phyloP scores from a whole-genome alignment of 2,888 invertebrate species.

The Venustoraphidia nigricollis region DNA sequence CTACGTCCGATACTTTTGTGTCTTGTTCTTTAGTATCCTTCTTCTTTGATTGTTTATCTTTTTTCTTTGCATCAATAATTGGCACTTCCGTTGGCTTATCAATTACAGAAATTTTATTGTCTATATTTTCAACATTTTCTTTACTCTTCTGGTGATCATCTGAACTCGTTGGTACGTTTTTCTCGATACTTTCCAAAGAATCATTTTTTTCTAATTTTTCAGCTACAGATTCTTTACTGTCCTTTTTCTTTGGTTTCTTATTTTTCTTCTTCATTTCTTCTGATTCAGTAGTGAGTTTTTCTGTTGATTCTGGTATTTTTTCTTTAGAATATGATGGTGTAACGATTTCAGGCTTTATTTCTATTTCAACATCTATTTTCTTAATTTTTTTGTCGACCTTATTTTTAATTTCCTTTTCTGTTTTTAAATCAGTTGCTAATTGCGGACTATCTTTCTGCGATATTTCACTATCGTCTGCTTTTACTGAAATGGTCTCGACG shows the following conservation, averaged over 20 bases:
- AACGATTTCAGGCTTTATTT: constrained; percentile 4
- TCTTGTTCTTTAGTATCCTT: not conserved
- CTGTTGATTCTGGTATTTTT: constrained; percentile 7
- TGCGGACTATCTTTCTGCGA: constrained; percentile 4
- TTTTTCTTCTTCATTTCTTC: constrained; percentile 7
- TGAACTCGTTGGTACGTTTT: no score
- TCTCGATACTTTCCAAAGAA: no score
- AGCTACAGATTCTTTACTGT: no score
- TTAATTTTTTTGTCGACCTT: not conserved
- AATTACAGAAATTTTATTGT: not conserved
- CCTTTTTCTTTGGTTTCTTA: constrained; percentile 1
- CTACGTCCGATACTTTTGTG: not conserved
- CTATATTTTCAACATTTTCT: no score
- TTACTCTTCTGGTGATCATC: no score
- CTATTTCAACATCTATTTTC: not conserved
- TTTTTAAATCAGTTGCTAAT: not conserved
- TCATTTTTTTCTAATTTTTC: no score
- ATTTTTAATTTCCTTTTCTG: not conserved
- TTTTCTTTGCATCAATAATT: not conserved
- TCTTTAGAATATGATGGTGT: constrained; percentile 3
- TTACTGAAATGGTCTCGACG: constrained; percentile 7
- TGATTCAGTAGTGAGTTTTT: constrained; percentile 4
- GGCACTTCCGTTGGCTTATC: not conserved
- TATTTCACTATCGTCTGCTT: not conserved
- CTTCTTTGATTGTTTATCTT: constrained; percentile 4